phyloP scores from a whole-genome alignment of 2,113 vertebrate genomes.

The Rutilus rutilus region DNA sequence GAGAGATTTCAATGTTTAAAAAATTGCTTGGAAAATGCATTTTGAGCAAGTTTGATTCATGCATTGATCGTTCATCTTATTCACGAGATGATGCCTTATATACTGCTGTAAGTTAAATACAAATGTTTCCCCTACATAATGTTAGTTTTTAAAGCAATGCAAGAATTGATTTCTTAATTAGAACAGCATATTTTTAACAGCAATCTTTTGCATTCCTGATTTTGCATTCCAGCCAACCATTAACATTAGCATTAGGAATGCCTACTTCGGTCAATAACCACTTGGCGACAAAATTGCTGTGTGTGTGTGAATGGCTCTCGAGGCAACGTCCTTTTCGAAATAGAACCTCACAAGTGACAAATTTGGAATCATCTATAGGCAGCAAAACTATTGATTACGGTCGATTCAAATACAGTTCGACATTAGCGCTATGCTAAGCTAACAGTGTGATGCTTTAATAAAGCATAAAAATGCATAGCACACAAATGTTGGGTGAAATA shows the following conservation, averaged over 20 bases:
- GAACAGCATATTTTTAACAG: neutral
- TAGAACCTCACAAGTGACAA: neutral
- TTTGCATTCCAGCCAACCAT: neutral
- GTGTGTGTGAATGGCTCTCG: neutral
- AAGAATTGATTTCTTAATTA: neutral
- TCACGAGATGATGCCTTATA: too few species aligned
- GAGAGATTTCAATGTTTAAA: too few species aligned
- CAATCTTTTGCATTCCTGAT: neutral
- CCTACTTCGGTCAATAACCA: neutral
- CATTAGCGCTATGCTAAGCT: neutral
- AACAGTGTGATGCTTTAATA: neutral
- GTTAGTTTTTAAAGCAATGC: neutral
- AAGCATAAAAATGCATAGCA: neutral
- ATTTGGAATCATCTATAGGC: neutral
- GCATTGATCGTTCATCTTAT: too few species aligned
- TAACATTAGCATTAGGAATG: neutral
- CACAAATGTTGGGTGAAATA: neutral
- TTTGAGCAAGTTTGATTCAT: too few species aligned
- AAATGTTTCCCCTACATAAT: neutral
- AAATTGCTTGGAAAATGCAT: too few species aligned
- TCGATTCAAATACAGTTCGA: neutral
- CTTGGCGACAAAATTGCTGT: neutral
- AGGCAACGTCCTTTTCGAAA: neutral
- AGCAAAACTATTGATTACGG: neutral
- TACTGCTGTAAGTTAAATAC: neutral